A percentile compares a stretch with the other conserved stretches of the same genome.
Conservation (phyloP, 1,140 invertebrate genomes). For the Pollicipes pollicipes region DNA sequence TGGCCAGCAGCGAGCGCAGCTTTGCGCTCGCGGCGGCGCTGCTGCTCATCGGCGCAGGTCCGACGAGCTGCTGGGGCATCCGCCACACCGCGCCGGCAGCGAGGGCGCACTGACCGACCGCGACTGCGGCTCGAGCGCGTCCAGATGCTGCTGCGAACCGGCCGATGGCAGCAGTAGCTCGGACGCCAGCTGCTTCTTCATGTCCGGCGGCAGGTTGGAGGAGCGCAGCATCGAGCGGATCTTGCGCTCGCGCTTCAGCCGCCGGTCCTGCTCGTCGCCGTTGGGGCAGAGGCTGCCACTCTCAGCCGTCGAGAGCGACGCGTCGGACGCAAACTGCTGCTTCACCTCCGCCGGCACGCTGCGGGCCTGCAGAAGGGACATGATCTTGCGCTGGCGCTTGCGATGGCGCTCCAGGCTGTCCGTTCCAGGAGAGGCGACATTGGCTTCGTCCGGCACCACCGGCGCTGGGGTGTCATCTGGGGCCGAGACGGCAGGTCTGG, state of each 20-base stretch:
- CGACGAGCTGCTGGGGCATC: no score
- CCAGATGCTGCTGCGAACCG: no score
- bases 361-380: neutral
- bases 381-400: neutral
- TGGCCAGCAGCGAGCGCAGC: no score
- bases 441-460: no score
- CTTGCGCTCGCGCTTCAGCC: neutral
- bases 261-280: neutral
- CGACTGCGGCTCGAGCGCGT: neutral
- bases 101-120: neutral
- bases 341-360: neutral
- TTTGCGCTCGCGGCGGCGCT: no score
- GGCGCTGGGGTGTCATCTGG: no score
- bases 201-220: neutral
- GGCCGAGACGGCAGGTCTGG: no score
- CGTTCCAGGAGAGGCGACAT: no score
- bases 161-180: neutral
- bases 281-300: neutral
- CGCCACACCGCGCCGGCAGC: no score
- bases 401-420: neutral
- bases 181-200: neutral
- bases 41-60: no score
- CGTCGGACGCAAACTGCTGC: neutral
- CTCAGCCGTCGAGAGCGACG: neutral
- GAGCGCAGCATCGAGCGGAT: neutral